These are phyloP conservation scores for Odontamblyopus lacepedii DNA, from an alignment of 2,797 vertebrate species.

Conservation along the genomic window DNA sequence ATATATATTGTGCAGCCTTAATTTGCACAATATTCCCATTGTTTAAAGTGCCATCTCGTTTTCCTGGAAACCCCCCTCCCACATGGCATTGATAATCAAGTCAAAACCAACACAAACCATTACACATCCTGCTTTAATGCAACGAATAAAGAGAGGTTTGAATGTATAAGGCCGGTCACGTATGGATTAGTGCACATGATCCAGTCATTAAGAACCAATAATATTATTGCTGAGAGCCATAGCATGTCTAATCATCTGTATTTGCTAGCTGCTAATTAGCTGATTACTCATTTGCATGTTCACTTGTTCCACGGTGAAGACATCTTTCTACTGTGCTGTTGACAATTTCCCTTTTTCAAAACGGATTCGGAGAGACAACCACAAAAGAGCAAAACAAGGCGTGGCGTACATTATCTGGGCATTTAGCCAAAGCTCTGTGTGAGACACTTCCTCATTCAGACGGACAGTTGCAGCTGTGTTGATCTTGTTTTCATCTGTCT, in stretches of 20 bases:
- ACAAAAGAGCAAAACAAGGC: conserved; percentile 42
- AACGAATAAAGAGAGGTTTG: conserved; percentile 1
- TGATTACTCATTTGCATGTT: conserved; percentile 44
- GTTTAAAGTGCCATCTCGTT: neutral
- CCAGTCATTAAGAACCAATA: conserved; percentile 44
- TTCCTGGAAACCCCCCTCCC: neutral
- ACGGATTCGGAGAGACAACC: conserved; percentile 14
- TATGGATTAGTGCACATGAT: conserved; percentile 38
- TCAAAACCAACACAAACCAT: conserved; percentile 7
- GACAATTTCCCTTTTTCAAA: conserved; percentile 26
- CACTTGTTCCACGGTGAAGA: neutral
- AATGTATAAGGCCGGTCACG: conserved; percentile 17
- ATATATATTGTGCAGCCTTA: no score
- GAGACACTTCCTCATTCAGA: conserved; percentile 32
- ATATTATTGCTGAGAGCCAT: conserved; percentile 42
- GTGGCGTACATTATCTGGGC: conserved; percentile 47
- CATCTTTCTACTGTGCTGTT: conserved; percentile 20
- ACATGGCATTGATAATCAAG: neutral
- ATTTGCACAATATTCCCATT: neutral
- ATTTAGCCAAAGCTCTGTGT: conserved; percentile 38
- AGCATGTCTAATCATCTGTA: conserved; percentile 40
- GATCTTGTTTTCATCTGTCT: conserved; percentile 2
- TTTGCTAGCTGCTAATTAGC: conserved; percentile 50
- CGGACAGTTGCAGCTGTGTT: conserved; percentile 32
- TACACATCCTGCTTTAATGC: neutral